A percentile compares a stretch with the other conserved stretches of the same genome.
phyloP scores from a whole-genome alignment of 2,888 invertebrate species.

The Trichopoda pennipes region DNA sequence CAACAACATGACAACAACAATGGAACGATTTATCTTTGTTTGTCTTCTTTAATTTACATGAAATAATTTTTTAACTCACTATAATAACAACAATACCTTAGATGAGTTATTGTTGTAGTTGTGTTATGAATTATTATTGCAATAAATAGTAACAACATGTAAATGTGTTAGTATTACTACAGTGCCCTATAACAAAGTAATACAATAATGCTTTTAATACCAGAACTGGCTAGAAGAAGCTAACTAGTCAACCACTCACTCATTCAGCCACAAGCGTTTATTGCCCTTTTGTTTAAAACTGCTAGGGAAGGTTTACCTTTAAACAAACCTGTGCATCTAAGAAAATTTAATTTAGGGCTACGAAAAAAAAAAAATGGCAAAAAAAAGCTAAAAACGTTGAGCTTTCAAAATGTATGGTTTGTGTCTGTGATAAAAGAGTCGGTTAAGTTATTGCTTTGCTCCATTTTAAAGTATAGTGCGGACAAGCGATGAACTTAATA shows the following conservation, averaged over 20 bases:
- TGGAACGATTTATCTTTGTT: not conserved
- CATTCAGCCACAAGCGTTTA: conserved; percentile 46
- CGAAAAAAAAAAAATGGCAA: too few species aligned
- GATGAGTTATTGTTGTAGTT: conserved; percentile 10
- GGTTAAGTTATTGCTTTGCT: too few species aligned
- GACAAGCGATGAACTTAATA: too few species aligned
- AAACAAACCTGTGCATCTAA: too few species aligned
- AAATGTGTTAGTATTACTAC: conserved; percentile 20
- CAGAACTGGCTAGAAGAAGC: conserved; percentile 45
- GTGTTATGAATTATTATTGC: conserved; percentile 31
- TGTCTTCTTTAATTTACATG: conserved; percentile 37
- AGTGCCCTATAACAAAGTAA: not conserved
- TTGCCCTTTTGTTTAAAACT: conserved; percentile 54
- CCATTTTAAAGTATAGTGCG: too few species aligned
- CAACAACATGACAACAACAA: conserved; percentile 23
- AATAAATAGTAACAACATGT: conserved; percentile 23
- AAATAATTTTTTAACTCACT: not conserved
- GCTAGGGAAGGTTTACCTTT: conserved; percentile 3
- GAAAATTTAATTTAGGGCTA: too few species aligned
- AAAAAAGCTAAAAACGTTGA: too few species aligned
- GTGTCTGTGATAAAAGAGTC: too few species aligned
- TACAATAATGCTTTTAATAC: conserved; percentile 12
- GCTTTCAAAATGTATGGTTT: too few species aligned
- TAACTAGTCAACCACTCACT: conserved; percentile 1
- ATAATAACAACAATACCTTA: not conserved